Evolutionary conservation across 2,888 invertebrate species (phyloP).

Genomic region (Yponomeuta cagnagella): DNA sequence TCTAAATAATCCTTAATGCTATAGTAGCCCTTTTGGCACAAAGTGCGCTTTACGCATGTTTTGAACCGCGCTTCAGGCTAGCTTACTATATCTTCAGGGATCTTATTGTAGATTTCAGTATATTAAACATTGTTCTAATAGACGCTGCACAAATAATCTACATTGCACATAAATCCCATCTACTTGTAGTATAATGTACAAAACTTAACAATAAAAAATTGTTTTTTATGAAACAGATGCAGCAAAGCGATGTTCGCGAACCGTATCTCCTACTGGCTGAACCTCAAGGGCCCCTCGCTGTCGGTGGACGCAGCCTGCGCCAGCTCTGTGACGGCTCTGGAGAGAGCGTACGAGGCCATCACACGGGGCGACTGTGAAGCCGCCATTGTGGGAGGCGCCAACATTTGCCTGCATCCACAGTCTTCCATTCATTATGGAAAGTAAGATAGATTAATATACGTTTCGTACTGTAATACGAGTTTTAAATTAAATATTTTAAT

Average conservation of each 20-base stretch:
- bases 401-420: slow-evolving; percentile 75
- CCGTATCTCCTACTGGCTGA: slow-evolving; percentile 28
- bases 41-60: too few species aligned
- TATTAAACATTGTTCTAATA: too few species aligned
- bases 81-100: too few species aligned
- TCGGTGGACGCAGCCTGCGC: slow-evolving; percentile 47
- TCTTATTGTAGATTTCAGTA: too few species aligned
- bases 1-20: too few species aligned
- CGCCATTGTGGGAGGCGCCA: slow-evolving; percentile 78
- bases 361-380: slow-evolving; percentile 48
- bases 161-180: too few species aligned
- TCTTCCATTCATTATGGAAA: slow-evolving; percentile 46
- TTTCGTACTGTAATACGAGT: too few species aligned
- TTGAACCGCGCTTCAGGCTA: too few species aligned
- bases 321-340: slow-evolving; percentile 44
- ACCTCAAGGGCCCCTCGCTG: slow-evolving; percentile 53
- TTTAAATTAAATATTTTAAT: too few species aligned
- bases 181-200: too few species aligned
- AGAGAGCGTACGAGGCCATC: slow-evolving; percentile 46
- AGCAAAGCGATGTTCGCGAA: slow-evolving; percentile 52
- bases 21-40: too few species aligned
- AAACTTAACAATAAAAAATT: neutral
- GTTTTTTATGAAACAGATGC: slow-evolving; percentile 32
- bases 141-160: too few species aligned
- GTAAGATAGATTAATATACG: slow-evolving; percentile 25